phyloP scores from a whole-genome alignment of 2,888 invertebrate genomes.

The Microctonus brassicae region DNA sequence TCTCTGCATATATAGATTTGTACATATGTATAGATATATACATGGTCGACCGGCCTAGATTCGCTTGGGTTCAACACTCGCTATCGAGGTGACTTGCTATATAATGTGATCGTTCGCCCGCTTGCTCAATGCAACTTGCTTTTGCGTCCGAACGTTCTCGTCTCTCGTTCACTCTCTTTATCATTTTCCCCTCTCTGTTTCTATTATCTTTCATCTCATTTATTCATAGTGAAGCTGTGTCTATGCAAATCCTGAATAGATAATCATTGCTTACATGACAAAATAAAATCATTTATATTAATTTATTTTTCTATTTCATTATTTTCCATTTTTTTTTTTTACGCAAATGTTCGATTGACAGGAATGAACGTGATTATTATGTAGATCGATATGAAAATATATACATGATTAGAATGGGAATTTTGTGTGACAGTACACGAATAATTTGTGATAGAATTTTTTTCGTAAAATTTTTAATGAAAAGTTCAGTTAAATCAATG shows the following conservation, averaged over 20 bases:
- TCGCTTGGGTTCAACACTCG: slow-evolving; percentile 68
- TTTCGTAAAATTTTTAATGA: no score
- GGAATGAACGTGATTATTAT: no score
- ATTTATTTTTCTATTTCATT: neutral
- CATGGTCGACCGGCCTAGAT: slow-evolving; percentile 72
- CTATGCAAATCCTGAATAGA: slow-evolving; percentile 13
- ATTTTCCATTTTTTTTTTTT: neutral
- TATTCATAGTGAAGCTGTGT: slow-evolving; percentile 16
- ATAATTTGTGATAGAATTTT: no score
- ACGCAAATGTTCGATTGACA: neutral
- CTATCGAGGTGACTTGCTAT: slow-evolving; percentile 67
- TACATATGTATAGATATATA: neutral
- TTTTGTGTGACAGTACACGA: no score
- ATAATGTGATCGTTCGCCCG: slow-evolving; percentile 47
- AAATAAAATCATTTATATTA: neutral
- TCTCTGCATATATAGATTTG: neutral
- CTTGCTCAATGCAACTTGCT: slow-evolving; percentile 54
- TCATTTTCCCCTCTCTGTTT: neutral
- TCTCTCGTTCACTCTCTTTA: neutral
- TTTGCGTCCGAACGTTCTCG: slow-evolving; percentile 25
- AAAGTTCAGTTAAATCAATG: no score
- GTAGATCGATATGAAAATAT: no score
- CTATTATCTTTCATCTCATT: neutral
- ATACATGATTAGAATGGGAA: no score
- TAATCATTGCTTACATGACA: neutral